Evolutionary conservation across 92 coral and sea anemone species (phyloP).

Genomic region (Chrysogorgia sp.): DNA sequence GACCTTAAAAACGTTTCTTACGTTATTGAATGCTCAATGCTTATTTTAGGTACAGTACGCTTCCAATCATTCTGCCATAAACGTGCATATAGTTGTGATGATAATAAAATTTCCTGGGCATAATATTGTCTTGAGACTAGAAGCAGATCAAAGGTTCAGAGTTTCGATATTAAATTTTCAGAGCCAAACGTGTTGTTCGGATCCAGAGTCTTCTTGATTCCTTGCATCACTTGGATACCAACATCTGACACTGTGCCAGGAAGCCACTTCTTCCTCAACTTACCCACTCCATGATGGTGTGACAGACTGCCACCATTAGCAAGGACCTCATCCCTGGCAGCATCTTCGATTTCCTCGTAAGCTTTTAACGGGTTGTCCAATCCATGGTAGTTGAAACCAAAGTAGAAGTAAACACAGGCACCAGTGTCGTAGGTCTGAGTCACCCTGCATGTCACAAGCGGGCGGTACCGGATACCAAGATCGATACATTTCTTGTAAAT

Average conservation of each 20-base stretch:
- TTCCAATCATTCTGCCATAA: neutral
- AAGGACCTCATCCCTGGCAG: slow-evolving; percentile 89
- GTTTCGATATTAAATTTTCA: slow-evolving; percentile 63
- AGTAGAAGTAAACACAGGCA: slow-evolving; percentile 97
- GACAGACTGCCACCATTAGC: slow-evolving; percentile 97
- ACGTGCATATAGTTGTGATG: no score
- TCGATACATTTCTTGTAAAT: slow-evolving; percentile 85
- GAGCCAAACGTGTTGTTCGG: slow-evolving; percentile 95
- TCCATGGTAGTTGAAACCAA: slow-evolving; percentile 89
- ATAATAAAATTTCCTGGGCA: no score
- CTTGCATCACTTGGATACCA: slow-evolving; percentile 81
- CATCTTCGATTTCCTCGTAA: slow-evolving; percentile 77
- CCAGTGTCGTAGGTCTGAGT: slow-evolving; percentile 98
- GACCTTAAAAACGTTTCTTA: no score
- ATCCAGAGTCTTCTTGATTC: slow-evolving; percentile 81
- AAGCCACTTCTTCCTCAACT: slow-evolving; percentile 94
- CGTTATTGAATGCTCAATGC: no score
- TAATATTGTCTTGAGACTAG: no score
- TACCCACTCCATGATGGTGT: slow-evolving; percentile 97
- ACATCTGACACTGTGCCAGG: slow-evolving; percentile 82
- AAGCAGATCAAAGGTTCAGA: neutral
- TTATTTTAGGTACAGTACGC: neutral
- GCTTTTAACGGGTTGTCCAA: slow-evolving; percentile 71
- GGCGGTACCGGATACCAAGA: slow-evolving; percentile 80
- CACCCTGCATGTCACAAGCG: slow-evolving; percentile 90